Evolutionary conservation across 2,113 vertebrate genomes (phyloP).

Genomic region (Oncorhynchus gorbuscha): DNA sequence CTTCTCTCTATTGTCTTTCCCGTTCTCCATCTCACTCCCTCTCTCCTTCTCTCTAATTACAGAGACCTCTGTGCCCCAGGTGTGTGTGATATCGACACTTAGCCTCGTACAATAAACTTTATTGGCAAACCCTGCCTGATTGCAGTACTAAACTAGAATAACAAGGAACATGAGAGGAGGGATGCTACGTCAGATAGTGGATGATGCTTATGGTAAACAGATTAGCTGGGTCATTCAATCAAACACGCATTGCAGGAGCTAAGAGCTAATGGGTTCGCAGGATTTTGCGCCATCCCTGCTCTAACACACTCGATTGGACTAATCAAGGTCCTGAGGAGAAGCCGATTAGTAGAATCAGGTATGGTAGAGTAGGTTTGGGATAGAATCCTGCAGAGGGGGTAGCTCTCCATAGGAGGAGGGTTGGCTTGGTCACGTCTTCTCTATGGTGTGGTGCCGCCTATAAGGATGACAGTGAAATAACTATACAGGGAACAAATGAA

Average conservation of each 20-base stretch:
- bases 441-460: slow-evolving; percentile 1
- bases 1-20: too few relatives aligned
- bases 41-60: slow-evolving; percentile 98
- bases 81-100: slow-evolving; percentile 98
- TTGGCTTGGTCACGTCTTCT: too few relatives aligned
- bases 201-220: background rate
- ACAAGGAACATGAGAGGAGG: slow-evolving; percentile 88
- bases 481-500: slow-evolving; percentile 36
- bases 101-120: slow-evolving; percentile 99
- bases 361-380: background rate
- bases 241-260: too few relatives aligned
- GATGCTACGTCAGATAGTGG: slow-evolving; percentile 51
- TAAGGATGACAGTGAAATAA: slow-evolving; percentile 25
- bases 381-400: background rate
- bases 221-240: too few relatives aligned
- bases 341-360: slow-evolving; percentile 4
- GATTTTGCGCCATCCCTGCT: too few relatives aligned
- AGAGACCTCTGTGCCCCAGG: slow-evolving; percentile 86
- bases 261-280: too few relatives aligned
- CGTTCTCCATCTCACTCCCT: slow-evolving; percentile 82
- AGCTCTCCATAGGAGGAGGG: too few relatives aligned
- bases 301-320: too few relatives aligned
- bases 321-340: too few relatives aligned
- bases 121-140: slow-evolving; percentile 99
- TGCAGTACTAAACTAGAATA: slow-evolving; percentile 94